These are phyloP conservation scores for Xestoiulus laeticollis DNA, from an alignment of 2,888 invertebrate genomes.

Conservation along the genomic window DNA sequence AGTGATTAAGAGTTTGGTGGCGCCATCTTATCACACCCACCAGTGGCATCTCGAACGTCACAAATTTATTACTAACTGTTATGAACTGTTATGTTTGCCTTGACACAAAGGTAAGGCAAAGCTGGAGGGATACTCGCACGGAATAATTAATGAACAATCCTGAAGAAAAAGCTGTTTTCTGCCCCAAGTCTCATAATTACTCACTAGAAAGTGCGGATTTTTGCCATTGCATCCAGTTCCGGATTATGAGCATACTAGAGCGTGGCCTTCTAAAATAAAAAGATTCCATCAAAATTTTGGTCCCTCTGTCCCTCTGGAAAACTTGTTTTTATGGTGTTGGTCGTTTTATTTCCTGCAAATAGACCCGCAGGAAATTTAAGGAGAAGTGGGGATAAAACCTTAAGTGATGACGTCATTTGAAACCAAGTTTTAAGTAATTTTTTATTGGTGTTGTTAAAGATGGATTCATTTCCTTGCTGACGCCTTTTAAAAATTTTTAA, in stretches of 20 bases:
- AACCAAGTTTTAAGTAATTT: too few species aligned
- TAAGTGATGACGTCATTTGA: too few species aligned
- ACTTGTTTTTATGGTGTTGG: background rate
- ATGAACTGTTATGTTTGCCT: background rate
- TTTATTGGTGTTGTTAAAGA: background rate
- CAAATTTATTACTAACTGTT: background rate
- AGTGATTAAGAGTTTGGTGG: background rate
- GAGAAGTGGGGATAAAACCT: too few species aligned
- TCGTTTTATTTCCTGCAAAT: too few species aligned
- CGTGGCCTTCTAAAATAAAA: too few species aligned
- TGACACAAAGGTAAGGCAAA: background rate
- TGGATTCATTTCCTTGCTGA: background rate
- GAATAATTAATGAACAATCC: background rate
- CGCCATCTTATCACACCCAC: background rate
- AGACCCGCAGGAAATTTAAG: too few species aligned
- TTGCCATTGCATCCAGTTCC: background rate
- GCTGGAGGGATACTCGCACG: background rate
- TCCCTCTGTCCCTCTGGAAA: too few species aligned
- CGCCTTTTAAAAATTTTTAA: background rate
- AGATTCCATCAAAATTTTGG: too few species aligned
- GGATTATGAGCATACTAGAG: background rate
- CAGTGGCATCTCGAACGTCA: background rate
- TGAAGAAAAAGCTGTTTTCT: background rate
- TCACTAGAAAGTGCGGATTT: background rate
- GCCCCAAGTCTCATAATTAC: background rate